These are phyloP conservation scores for Ricordea florida DNA, from an alignment of 92 coral and sea anemone genomes.

Conservation along the genomic window DNA sequence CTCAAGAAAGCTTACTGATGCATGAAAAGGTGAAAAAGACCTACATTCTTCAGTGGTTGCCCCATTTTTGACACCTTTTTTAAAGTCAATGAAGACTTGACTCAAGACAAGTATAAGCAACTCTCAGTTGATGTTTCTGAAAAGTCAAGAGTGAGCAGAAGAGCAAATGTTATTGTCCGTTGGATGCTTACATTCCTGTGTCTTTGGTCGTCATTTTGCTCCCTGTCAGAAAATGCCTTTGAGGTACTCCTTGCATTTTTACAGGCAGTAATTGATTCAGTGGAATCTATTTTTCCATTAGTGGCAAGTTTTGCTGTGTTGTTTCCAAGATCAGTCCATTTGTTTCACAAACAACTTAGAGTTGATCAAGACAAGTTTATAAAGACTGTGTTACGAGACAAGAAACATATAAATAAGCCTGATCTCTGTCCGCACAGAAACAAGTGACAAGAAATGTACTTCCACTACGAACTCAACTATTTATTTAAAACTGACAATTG, in stretches of 20 bases:
- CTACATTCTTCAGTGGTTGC: too few relatives aligned
- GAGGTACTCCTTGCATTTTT: conserved; percentile 41
- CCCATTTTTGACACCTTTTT: conserved; percentile 1
- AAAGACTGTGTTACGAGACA: too few relatives aligned
- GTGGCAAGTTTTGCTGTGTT: conserved; percentile 29
- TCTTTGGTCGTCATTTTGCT: conserved; percentile 68
- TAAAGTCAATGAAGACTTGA: conserved; percentile 37
- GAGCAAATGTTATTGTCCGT: conserved; percentile 8
- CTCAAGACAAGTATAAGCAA: not conserved
- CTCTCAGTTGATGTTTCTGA: conserved; percentile 27
- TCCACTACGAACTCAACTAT: too few relatives aligned
- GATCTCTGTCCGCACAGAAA: too few relatives aligned
- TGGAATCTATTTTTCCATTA: conserved; percentile 31
- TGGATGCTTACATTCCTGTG: conserved; percentile 60
- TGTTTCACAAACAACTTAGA: conserved; percentile 36
- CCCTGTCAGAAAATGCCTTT: conserved; percentile 68
- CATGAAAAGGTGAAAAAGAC: too few relatives aligned
- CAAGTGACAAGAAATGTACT: too few relatives aligned
- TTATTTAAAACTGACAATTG: too few relatives aligned
- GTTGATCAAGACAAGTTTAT: conserved; percentile 48
- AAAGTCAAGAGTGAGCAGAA: not conserved
- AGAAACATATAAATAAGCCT: too few relatives aligned
- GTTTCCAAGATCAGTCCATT: conserved; percentile 33
- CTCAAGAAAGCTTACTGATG: conserved; percentile 17
- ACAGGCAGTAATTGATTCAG: conserved; percentile 21